Evolutionary conservation across 2,888 invertebrate genomes (phyloP).

Genomic region (Nephrotoma appendiculata): DNA sequence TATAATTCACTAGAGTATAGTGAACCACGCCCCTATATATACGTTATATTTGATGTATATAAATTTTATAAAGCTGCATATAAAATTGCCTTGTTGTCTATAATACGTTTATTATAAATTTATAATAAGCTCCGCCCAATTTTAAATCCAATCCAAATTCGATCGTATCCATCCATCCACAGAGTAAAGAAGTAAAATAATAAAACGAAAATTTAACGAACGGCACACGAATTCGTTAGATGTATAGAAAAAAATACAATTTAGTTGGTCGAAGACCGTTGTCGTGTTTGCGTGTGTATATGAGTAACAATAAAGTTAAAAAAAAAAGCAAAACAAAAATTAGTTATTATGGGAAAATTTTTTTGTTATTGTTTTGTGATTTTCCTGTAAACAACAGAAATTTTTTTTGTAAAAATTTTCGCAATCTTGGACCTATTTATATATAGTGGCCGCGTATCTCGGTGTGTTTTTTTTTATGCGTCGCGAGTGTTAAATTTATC

Average conservation of each 20-base stretch:
- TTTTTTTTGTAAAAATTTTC: not conserved
- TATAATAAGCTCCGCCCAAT: not conserved
- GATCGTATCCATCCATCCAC: not conserved
- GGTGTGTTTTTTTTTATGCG: not conserved
- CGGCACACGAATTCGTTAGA: not conserved
- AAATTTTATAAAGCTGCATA: not conserved
- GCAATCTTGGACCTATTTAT: not conserved
- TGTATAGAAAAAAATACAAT: conserved; percentile 8
- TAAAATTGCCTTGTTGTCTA: not conserved
- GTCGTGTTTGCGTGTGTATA: conserved; percentile 22
- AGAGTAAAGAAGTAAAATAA: not conserved
- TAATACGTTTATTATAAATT: too few species aligned
- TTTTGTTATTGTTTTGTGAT: not conserved
- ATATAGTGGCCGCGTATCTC: not conserved
- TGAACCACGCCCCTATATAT: not conserved
- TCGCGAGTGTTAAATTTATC: too few species aligned
- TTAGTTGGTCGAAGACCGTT: conserved; percentile 34
- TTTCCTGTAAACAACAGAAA: not conserved
- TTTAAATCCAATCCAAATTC: not conserved
- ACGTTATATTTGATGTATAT: not conserved
- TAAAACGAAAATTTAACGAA: not conserved
- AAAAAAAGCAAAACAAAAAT: too few species aligned
- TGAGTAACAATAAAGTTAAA: not conserved
- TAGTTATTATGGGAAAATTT: not conserved
- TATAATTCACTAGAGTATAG: not conserved